These are phyloP conservation scores for Tenthredo amoena DNA, from an alignment of 2,888 invertebrate genomes.

Conservation along the genomic window DNA sequence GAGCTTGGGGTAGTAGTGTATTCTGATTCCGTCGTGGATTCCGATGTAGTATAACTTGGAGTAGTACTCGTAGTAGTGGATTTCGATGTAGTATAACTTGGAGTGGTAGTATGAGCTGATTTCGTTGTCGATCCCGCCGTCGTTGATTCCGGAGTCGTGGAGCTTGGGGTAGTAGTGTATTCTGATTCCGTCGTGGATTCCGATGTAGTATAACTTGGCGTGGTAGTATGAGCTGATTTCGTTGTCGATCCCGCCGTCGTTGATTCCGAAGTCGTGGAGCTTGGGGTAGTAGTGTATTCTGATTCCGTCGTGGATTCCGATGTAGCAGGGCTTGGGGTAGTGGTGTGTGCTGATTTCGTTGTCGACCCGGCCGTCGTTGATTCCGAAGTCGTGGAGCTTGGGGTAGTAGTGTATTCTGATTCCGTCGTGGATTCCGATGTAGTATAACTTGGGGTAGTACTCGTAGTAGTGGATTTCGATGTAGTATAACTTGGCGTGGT, in stretches of 20 bases:
- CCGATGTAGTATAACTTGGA: too few species aligned
- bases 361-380: not conserved
- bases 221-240: too few species aligned
- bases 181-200: too few species aligned
- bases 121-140: too few species aligned
- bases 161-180: not conserved
- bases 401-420: not conserved
- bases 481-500: too few species aligned
- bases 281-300: not conserved
- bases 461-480: not conserved
- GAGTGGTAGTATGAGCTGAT: too few species aligned
- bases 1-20: too few species aligned
- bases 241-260: too few species aligned
- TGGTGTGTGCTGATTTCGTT: not conserved
- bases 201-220: not conserved
- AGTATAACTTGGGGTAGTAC: not conserved
- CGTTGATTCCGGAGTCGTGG: not conserved
- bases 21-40: too few species aligned
- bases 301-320: not conserved
- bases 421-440: not conserved
- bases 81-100: too few species aligned
- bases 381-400: not conserved
- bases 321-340: not conserved
- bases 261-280: not conserved
- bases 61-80: too few species aligned